phyloP scores from a whole-genome alignment of 92 coral and sea anemone species.

The Bergia sp. region DNA sequence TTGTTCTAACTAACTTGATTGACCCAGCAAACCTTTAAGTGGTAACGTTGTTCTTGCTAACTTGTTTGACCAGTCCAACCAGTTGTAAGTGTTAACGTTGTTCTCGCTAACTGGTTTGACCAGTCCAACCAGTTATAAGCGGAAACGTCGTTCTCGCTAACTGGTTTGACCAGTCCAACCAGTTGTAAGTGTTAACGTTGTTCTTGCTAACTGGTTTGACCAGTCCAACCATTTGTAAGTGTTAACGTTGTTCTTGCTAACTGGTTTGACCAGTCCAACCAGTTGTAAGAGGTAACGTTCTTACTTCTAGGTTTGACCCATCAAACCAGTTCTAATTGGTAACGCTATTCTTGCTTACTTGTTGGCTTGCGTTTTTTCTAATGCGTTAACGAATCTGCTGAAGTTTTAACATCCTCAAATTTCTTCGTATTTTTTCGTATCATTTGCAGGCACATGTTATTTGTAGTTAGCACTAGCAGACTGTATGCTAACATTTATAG shows the following conservation, averaged over 20 bases:
- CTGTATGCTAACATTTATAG: constrained; percentile 74
- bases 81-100: no score
- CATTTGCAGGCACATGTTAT: constrained; percentile 73
- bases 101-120: no score
- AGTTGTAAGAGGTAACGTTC: no score
- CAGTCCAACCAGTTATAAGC: no score
- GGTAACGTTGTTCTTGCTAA: background rate
- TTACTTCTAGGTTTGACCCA: background rate
- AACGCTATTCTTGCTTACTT: background rate
- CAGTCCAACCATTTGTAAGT: no score
- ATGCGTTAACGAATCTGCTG: no score
- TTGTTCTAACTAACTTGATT: background rate
- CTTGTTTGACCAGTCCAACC: no score
- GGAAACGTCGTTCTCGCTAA: no score
- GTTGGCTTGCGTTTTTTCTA: background rate
- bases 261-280: background rate
- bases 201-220: background rate
- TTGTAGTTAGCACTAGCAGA: constrained; percentile 81
- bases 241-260: background rate
- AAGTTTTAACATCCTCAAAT: no score
- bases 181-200: constrained; percentile 66
- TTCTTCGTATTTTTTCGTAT: background rate
- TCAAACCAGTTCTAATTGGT: background rate
- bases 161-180: constrained; percentile 59
- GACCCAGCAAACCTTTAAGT: background rate